Conservation (phyloP, 2,113 vertebrate species). For the Cacatua alba region DNA sequence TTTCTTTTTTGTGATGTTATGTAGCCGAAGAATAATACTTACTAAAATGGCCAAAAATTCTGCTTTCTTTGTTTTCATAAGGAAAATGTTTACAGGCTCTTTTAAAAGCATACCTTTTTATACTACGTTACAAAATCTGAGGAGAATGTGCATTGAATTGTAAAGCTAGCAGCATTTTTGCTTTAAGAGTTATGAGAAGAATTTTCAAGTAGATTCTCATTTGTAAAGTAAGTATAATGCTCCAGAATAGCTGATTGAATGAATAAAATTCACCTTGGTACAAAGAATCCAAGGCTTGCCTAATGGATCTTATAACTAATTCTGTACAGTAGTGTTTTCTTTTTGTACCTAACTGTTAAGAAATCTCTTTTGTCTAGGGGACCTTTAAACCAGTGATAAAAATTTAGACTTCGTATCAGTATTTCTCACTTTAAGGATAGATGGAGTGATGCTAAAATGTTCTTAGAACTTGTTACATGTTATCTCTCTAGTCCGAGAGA, state of each 20-base stretch:
- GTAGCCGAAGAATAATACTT: neutral
- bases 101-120: neutral
- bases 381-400: neutral
- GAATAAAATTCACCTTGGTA: neutral
- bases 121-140: neutral
- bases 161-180: neutral
- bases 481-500: neutral
- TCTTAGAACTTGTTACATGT: neutral
- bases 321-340: neutral
- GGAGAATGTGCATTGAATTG: neutral
- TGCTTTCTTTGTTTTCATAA: neutral
- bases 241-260: neutral
- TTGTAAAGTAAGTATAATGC: neutral
- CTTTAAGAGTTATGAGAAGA: neutral
- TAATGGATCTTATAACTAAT: neutral
- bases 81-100: neutral
- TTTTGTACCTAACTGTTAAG: neutral
- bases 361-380: neutral
- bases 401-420: neutral
- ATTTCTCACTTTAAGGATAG: neutral
- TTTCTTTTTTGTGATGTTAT: neutral
- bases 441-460: neutral
- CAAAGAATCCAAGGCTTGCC: neutral
- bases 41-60: neutral
- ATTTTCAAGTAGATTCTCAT: neutral